Evolutionary conservation across 1,140 invertebrate genomes (phyloP).

Genomic region (Brachionus paranguensis): DNA sequence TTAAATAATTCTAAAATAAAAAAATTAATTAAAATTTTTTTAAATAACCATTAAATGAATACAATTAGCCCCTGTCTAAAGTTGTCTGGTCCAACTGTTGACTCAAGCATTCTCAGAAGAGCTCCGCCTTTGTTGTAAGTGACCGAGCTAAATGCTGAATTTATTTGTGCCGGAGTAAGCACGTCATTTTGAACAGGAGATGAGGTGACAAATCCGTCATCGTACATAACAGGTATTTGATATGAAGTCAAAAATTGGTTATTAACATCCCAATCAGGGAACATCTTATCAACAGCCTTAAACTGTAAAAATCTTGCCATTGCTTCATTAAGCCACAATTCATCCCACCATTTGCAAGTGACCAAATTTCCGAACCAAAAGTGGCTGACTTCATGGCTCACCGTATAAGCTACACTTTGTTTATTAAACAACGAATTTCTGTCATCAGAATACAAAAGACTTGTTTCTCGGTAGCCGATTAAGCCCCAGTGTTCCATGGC

Average conservation of each 20-base stretch:
- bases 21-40: background rate
- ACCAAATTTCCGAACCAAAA: constrained; percentile 43
- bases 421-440: constrained; percentile 67
- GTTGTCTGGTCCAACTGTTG: constrained; percentile 9
- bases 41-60: constrained; percentile 59
- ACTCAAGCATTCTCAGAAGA: constrained; percentile 32
- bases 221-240: constrained; percentile 36
- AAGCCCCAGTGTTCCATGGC: constrained; percentile 80
- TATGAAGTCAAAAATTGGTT: constrained; percentile 15
- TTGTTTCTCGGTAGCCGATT: constrained; percentile 51
- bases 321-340: constrained; percentile 52
- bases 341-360: constrained; percentile 46
- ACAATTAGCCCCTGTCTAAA: constrained; percentile 31
- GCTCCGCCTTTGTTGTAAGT: constrained; percentile 26
- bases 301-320: constrained; percentile 49
- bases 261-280: constrained; percentile 65
- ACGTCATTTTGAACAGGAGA: background rate
- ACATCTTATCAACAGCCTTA: constrained; percentile 59
- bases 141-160: constrained; percentile 9
- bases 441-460: constrained; percentile 65
- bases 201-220: constrained; percentile 18
- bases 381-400: constrained; percentile 78
- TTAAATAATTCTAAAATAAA: constrained; percentile 14
- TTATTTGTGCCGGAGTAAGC: constrained; percentile 27
- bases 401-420: constrained; percentile 77